Evolutionary conservation across 2,113 vertebrate genomes (phyloP), one percentile per base, ranked within the genome.

Genomic region (Nothobranchius kuhntae): DNA sequence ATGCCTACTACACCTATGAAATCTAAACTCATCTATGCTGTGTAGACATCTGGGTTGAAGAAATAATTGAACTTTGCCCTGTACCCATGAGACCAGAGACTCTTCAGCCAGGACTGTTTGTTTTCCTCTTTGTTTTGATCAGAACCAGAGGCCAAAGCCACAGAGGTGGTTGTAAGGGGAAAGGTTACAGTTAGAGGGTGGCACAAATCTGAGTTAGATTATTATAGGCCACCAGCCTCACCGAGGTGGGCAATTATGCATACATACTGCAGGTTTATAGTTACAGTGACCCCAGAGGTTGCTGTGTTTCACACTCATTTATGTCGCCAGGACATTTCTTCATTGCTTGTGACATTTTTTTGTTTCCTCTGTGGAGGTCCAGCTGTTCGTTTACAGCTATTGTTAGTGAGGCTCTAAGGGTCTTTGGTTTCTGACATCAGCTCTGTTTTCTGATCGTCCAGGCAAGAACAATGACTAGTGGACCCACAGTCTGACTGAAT

Each of bases 381-480:
- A 72, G 71, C 71, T 73, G 62, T 72, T 52, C 46, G 56, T 35
- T 68, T 65, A 30, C 13, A 36, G 26, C 64, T 40, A 75, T 78
- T 86, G 76, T 78, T 73, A 54, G 75, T 65, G 54, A 75, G 30
- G 21, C 65, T 38, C 65, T 52, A 50, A 51, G 60, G 58, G 65
- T 53, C 65, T 61, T 36, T 47, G 45, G 13, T 9, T 24, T 64
- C 13, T 72, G 82, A 86, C 51, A 45, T 30, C 14, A 75, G 21
- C 42, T 78, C 51, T 65, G 60, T 81, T 80, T 82, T 80, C 53
- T 75, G 67, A 46, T 9, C 54, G 61, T 75, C 8, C 44, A 17
- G 21, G 13, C 45, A n/a, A 59, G 62, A 73, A 88, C 83, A 84
- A 84, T 82, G n/a, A 61, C 30, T 30, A n/a, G n/a, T n/a, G 21